Percentiles rank a stretch among this genome's conserved stretches.
Evolutionary conservation across 2,113 vertebrate species (phyloP).

Genomic region (Gallinago paraguaiae): DNA sequence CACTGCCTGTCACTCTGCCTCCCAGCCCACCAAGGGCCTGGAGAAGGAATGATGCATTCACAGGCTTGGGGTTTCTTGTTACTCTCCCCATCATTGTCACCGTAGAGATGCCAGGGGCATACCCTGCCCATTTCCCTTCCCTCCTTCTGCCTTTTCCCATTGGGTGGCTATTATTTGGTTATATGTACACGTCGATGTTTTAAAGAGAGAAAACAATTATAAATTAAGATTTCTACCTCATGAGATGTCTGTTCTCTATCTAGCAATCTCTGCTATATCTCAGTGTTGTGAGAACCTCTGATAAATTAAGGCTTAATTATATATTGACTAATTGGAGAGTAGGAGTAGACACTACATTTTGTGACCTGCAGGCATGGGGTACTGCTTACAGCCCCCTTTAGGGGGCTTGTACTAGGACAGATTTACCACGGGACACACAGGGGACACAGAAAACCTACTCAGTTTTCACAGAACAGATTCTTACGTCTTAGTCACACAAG

Average conservation of each 20-base stretch:
- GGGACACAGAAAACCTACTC: not conserved
- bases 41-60: not conserved
- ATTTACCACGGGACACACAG: fast-evolving
- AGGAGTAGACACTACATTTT: not conserved
- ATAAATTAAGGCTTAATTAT: not conserved
- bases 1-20: not conserved
- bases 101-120: fast-evolving
- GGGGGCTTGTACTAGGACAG: not conserved
- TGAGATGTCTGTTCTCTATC: not conserved
- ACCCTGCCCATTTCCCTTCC: not conserved
- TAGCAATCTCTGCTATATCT: not conserved
- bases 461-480: not conserved
- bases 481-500: not conserved
- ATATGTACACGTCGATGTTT: not conserved
- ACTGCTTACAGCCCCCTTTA: not conserved
- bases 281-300: not conserved
- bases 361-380: not conserved
- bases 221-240: not conserved
- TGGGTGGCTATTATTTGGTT: not conserved
- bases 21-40: not conserved
- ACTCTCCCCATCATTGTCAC: not conserved
- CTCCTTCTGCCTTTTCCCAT: not conserved
- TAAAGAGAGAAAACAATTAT: not conserved
- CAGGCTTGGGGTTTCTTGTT: fast-evolving
- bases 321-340: not conserved